These are phyloP conservation scores for Felis chaus DNA, from an alignment of 2,113 vertebrate genomes.

Conservation along the genomic window DNA sequence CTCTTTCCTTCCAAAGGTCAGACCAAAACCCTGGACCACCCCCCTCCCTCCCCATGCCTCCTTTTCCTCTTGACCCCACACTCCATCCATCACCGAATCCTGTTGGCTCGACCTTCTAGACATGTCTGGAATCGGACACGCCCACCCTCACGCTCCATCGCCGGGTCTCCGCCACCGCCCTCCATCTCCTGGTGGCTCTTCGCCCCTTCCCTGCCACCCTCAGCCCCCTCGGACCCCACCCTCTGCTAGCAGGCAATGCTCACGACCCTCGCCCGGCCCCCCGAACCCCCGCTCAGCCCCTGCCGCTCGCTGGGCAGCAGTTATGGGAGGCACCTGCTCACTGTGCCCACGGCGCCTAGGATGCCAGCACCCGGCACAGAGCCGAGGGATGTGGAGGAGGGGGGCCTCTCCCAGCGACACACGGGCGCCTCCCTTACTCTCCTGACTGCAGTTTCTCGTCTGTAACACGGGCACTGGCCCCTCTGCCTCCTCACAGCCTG, in stretches of 20 bases:
- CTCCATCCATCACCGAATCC: background rate
- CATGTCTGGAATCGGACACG: rapidly evolving
- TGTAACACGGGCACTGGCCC: background rate
- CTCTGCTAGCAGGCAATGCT: rapidly evolving
- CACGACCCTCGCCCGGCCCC: rapidly evolving
- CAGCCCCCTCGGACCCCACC: rapidly evolving
- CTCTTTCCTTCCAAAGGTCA: background rate
- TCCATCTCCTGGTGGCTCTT: background rate
- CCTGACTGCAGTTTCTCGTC: background rate
- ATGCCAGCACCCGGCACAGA: rapidly evolving
- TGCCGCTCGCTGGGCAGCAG: rapidly evolving
- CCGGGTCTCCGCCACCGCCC: rapidly evolving
- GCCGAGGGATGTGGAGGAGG: background rate
- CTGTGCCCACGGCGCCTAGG: rapidly evolving
- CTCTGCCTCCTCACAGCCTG: background rate
- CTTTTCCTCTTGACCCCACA: background rate
- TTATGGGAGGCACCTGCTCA: background rate
- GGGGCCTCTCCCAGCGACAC: background rate
- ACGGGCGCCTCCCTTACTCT: background rate
- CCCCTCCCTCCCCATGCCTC: too few relatives aligned
- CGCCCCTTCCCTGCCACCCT: background rate
- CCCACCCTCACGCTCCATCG: rapidly evolving
- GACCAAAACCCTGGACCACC: rapidly evolving
- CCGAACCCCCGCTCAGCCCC: background rate
- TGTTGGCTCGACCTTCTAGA: rapidly evolving